Percentiles rank a stretch among this genome's conserved stretches.
Evolutionary conservation across 2,888 invertebrate genomes (phyloP).

Genomic region (Aphidius colemani): DNA sequence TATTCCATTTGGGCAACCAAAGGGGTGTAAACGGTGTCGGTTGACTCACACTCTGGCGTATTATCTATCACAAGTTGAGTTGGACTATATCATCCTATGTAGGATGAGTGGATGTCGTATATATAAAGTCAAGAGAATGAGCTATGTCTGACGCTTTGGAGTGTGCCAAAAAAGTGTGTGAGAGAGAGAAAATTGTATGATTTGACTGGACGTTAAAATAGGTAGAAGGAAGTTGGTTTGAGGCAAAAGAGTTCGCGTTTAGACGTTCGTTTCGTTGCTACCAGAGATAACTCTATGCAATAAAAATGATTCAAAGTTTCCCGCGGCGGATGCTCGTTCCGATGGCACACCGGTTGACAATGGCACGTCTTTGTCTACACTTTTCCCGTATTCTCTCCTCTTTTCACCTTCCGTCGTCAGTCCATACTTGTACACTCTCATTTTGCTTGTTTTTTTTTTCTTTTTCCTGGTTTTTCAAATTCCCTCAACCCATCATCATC

Average conservation of each 20-base stretch:
- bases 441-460: conserved; percentile 37
- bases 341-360: conserved; percentile 59
- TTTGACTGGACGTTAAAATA: conserved; percentile 1
- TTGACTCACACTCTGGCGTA: conserved; percentile 53
- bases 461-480: neutral
- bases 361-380: conserved; percentile 59
- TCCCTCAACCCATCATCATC: conserved; percentile 31
- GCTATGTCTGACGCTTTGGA: conserved; percentile 35
- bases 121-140: conserved; percentile 28
- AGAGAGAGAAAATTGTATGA: conserved; percentile 29
- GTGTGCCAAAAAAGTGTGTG: conserved; percentile 42
- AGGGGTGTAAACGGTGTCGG: conserved; percentile 54
- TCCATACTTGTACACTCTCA: conserved; percentile 22
- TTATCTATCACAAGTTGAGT: conserved; percentile 47
- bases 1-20: conserved; percentile 60
- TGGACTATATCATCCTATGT: neutral
- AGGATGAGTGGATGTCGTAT: conserved; percentile 12
- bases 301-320: conserved; percentile 62
- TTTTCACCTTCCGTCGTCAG: conserved; percentile 29
- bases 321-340: conserved; percentile 61
- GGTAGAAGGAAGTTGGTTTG: conserved; percentile 46
- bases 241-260: conserved; percentile 53
- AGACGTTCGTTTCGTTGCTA: conserved; percentile 59
- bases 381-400: conserved; percentile 40
- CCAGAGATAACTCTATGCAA: conserved; percentile 62